These are phyloP conservation scores for Entomobrya multifasciata DNA, from an alignment of 2,888 invertebrate species.

Conservation along the genomic window DNA sequence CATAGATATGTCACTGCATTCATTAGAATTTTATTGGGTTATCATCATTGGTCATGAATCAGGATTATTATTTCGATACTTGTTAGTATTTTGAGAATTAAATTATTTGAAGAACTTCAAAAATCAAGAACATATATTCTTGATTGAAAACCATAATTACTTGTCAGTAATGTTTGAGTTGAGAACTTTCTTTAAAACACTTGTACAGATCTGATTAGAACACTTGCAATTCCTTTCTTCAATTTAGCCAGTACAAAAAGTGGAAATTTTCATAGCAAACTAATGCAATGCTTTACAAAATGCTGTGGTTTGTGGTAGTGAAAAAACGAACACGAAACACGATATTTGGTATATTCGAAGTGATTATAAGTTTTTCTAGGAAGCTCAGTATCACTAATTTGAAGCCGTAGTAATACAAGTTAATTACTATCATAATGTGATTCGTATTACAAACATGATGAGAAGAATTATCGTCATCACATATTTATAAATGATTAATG, in stretches of 20 bases:
- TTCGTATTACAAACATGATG: slow-evolving; percentile 37
- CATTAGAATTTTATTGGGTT: neutral
- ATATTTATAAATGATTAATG: neutral
- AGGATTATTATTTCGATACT: neutral
- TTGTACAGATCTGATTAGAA: neutral
- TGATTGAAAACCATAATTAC: too few relatives aligned
- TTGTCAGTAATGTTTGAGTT: neutral
- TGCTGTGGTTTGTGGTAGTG: neutral
- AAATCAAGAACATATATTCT: too few relatives aligned
- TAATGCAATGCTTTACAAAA: too few relatives aligned
- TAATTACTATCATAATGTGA: slow-evolving; percentile 50
- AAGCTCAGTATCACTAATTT: neutral
- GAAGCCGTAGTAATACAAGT: neutral
- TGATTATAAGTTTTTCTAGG: neutral
- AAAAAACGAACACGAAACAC: too few relatives aligned
- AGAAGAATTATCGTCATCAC: slow-evolving; percentile 2
- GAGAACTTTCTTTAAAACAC: too few relatives aligned
- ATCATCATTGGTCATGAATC: neutral
- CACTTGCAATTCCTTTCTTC: neutral
- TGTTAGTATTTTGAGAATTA: neutral
- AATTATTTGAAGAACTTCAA: too few relatives aligned
- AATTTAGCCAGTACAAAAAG: too few relatives aligned
- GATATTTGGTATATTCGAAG: neutral
- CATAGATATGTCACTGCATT: neutral
- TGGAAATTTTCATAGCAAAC: too few relatives aligned